Base-by-base conservation (phyloP, 2,113 vertebrate species). In the Cyanoliseus patagonus region DNA sequence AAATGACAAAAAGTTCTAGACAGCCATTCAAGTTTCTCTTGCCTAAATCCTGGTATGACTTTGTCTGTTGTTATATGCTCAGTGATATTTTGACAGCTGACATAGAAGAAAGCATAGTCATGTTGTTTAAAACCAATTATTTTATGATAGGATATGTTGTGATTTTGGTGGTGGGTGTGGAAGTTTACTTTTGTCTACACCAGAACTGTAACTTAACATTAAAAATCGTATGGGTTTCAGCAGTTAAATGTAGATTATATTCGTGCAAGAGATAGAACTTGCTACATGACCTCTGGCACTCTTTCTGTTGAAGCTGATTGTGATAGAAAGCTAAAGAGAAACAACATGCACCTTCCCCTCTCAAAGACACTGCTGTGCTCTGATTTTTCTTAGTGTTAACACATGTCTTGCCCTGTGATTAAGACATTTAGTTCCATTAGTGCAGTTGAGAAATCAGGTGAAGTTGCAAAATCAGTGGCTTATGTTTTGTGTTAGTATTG, bases 381-480 rank as follows among this genome's bases (percentile, higher is more conserved):
- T 78, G 73, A 28, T 93, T 96, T 92, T 91, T 84, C 33, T n/a
- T 18, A 63, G 47, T n/a, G 23, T 64, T 46, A 31, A 28, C 0
- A 9, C 10, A 3, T 37, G 47, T 72, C 51, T 92, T 83, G 41
- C 20, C 35, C 31, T n/a, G 0, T 46, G 66, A 76, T 92, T 70
- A 89, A 94, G 90, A 69, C 12, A 17, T 52, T 59, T 88, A 59
- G 6, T 88, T 91, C 44, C n/a, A 55, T 79, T 53, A n/a, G 28
- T 47, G n/a, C 28, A 52, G 37, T 92, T 93, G 53, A 83, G 95
- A 97, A 97, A 97, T 73, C n/a, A 41, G 84, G 86, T 92, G 74
- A 93, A 91, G 46, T 91, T 97, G 84, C 74, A 70, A 95, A 94
- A 97, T 89, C 51, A 5, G 10, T 74, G 55, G 69, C 39, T 61